Evolutionary conservation across 2,888 invertebrate species (phyloP), one percentile per base, ranked within the genome.

Genomic region (Eurois occulta): DNA sequence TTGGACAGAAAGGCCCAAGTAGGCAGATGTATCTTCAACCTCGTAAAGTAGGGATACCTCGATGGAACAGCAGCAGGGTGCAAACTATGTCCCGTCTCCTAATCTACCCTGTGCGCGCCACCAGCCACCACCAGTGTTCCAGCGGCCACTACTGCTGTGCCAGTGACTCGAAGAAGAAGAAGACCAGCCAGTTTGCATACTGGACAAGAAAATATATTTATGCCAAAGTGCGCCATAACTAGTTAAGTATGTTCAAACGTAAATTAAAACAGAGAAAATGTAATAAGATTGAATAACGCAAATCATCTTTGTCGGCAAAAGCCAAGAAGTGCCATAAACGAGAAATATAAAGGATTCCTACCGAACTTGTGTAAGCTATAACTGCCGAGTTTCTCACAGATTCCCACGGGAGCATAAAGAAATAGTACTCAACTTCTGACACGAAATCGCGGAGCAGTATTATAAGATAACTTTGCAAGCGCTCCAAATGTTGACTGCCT

Each of bases 351-450:
- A 80, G 67, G 60, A 72, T 84, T 41, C 38, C 52, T n/a, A 18
- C 60, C 43, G 35, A 67, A 72, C 55, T 80, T 81, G 32, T 55
- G 46, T 46, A 41, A 81, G 55, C 38, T 79, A 67, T 81, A 67
- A 80, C 55, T 62, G 55, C 32, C 2, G 46, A 84, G 46, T 69
- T 67, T 65, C 68, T 48, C 64, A 35, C 11, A 11, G 35, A 65
- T 21, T 48, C 80, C 84, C 80, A 35, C 55, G 55, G 60, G 80
- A 28, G 55, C 67, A 84, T 67, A 72, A 81, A 84, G 72, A 84
- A 84, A 84, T 84, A 80, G 72, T 55, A 72, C 62, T 80, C 55
- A 72, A 81, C 71, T 84, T 81, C 67, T 84, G 66, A 72, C 55
- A 35, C n/a, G 52, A 72, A 65, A 67, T 55, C 60, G 38, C 41